Evolutionary conservation across 1,140 invertebrate genomes (phyloP), one percentile per base, ranked within the genome.

Genomic region (Heliconius eleuchia): DNA sequence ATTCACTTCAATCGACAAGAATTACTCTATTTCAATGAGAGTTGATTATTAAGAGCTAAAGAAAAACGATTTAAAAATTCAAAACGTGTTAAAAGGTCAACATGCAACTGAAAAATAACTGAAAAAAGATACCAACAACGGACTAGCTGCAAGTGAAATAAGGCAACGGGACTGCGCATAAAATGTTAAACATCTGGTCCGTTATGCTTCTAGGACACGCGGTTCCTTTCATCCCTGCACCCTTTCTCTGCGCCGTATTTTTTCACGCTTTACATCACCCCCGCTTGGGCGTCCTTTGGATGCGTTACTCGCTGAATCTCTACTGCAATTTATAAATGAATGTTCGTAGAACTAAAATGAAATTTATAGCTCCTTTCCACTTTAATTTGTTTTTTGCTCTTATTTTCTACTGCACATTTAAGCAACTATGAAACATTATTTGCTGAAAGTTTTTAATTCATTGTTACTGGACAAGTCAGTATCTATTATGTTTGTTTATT

Each of bases 161-260:
- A 83, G 79, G 77, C 72, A 85, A 83, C 79, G 80, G 74, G 77
- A 79, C 80, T 78, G 74, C 66, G 73, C 84, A 86, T 88, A 85
- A 88, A 88, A 87, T 89, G 85, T 87, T 86, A 84, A 85, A 79
- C 84, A 87, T 87, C 84, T 86, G 82, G 83, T 84, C 86, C 80
- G 75, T 73, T 74, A 75, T 80, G 81, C 81, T 87, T 85, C 86
- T 87, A 85, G 84, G 82, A 86, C 84, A 82, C 83, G 74, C 74
- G 81, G 79, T 77, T 78, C 82, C 83, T 83, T 89, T 88, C 85
- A 89, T 80, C 73, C 79, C 72, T 78, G 77, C 84, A 81, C 80
- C 80, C 85, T 82, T 78, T 77, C 77, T 77, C 34, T 60, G 78
- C 74, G 73, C 55, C 80, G 79, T 82, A 82, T 85, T 85, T 85